phyloP scores from a whole-genome alignment of 1,140 invertebrate species.

The Orius laevigatus region DNA sequence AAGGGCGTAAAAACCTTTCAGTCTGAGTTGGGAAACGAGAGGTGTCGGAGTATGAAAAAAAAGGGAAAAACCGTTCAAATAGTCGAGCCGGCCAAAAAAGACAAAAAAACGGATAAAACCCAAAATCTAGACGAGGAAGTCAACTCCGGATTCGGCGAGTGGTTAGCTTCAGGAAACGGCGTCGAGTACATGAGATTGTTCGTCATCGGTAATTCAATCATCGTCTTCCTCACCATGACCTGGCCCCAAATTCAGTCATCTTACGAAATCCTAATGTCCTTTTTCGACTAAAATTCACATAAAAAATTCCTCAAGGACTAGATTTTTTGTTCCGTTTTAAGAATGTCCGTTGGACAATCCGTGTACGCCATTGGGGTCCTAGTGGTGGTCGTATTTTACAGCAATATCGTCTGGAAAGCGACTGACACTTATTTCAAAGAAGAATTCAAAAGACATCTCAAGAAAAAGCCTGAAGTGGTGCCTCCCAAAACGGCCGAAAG shows the following conservation, averaged over 20 bases:
- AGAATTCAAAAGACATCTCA: slow-evolving; percentile 16
- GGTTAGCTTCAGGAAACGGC: slow-evolving; percentile 35
- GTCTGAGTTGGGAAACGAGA: too few species aligned
- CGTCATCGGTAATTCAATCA: slow-evolving; percentile 36
- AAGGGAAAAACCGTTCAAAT: too few species aligned
- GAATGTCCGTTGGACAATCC: slow-evolving; percentile 12
- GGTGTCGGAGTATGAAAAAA: too few species aligned
- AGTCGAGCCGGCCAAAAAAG: too few species aligned
- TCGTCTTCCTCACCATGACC: slow-evolving; percentile 35
- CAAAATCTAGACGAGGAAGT: slow-evolving; percentile 15
- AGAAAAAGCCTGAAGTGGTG: too few species aligned
- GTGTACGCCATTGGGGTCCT: slow-evolving; percentile 9
- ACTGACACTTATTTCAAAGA: slow-evolving; percentile 14
- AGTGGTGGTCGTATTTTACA: slow-evolving; percentile 13
- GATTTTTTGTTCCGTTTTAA: neutral
- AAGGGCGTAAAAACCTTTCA: too few species aligned
- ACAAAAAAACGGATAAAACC: too few species aligned
- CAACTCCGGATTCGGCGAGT: slow-evolving; percentile 31
- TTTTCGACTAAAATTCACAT: slow-evolving; percentile 6
- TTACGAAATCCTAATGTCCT: slow-evolving; percentile 26
- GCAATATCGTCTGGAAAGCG: slow-evolving; percentile 9
- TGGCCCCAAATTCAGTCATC: slow-evolving; percentile 35
- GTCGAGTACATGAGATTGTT: slow-evolving; percentile 39
- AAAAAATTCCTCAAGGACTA: neutral
- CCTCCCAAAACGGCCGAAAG: too few species aligned